phyloP scores from a whole-genome alignment of 2,113 vertebrate genomes.

The Chaetura pelagica region DNA sequence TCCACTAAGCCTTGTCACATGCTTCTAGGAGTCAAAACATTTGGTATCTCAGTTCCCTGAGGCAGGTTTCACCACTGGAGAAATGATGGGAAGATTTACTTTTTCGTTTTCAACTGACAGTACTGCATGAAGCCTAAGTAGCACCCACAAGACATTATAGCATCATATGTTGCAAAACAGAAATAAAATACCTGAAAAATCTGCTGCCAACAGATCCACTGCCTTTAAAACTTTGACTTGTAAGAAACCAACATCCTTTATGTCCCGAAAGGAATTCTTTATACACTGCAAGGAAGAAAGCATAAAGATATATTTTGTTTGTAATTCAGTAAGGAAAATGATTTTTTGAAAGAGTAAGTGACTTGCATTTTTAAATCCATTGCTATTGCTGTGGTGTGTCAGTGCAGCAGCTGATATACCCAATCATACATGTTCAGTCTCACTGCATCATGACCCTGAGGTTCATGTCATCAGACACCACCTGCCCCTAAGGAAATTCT shows the following conservation, averaged over 20 bases:
- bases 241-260: constrained; percentile 90
- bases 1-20: background rate
- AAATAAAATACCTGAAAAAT: constrained; percentile 87
- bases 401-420: background rate
- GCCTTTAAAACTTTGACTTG: constrained; percentile 95
- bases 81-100: background rate
- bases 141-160: background rate
- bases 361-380: background rate
- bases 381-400: background rate
- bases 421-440: background rate
- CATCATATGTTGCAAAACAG: background rate
- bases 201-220: constrained; percentile 88
- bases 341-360: background rate
- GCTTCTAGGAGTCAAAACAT: background rate
- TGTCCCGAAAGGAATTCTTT: constrained; percentile 81
- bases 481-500: background rate
- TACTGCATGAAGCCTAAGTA: background rate
- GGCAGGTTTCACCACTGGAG: background rate
- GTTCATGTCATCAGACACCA: background rate
- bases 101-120: background rate
- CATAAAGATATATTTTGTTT: background rate
- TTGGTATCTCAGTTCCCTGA: background rate
- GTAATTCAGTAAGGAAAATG: background rate
- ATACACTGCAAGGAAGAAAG: constrained; percentile 76
- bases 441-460: background rate